These are phyloP conservation scores for Philypnodon macrostomus DNA, from an alignment of 2,797 vertebrate genomes.

Conservation along the genomic window DNA sequence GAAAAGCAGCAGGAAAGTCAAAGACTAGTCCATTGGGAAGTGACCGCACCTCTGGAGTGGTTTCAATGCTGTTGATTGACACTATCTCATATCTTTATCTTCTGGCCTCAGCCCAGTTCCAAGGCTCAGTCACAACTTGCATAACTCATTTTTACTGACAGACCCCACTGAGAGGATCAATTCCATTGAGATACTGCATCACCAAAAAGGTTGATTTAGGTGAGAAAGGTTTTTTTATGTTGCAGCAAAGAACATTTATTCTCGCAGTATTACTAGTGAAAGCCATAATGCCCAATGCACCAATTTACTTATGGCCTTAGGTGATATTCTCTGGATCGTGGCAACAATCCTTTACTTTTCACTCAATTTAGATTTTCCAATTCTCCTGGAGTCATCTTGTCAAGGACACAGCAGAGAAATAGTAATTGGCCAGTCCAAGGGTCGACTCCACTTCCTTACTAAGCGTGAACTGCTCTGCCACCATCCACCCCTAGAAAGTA, in stretches of 20 bases:
- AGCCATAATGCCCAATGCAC: no score
- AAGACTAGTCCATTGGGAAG: conserved; percentile 38
- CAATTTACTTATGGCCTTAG: no score
- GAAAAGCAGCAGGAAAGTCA: conserved; percentile 35
- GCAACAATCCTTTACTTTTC: no score
- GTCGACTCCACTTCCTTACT: no score
- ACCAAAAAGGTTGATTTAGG: conserved; percentile 16
- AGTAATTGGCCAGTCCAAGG: no score
- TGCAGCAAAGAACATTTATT: conserved; percentile 43
- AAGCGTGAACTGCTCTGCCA: no score
- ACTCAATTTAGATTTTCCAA: no score
- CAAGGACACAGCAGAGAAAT: no score
- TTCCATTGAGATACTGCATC: conserved; percentile 28
- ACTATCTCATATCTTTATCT: conserved; percentile 57
- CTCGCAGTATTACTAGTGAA: no score
- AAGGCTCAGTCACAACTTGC: conserved; percentile 42
- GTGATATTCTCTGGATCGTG: no score
- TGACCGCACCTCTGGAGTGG: conserved; percentile 52
- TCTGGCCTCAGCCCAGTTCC: conserved; percentile 39
- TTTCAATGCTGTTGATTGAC: conserved; percentile 53
- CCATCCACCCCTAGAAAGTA: no score
- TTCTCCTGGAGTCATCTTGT: no score
- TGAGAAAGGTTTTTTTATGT: conserved; percentile 12
- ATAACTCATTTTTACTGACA: conserved; percentile 47
- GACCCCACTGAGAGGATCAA: conserved; percentile 27